These are phyloP conservation scores for Megaceryle alcyon DNA, from an alignment of 2,797 vertebrate genomes.

Conservation along the genomic window DNA sequence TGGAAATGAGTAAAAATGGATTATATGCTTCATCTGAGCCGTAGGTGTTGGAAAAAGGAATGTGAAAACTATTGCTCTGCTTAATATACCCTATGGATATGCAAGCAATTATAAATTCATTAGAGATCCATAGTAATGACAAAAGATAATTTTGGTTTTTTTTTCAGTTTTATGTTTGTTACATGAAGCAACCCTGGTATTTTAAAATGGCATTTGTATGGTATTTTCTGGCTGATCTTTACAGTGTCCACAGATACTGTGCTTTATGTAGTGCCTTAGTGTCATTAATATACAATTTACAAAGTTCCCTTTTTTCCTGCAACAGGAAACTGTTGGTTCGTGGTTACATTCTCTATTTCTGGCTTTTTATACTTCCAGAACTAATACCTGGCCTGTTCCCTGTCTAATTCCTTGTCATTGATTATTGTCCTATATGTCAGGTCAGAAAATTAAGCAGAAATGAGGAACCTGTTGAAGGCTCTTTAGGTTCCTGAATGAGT, in stretches of 20 bases:
- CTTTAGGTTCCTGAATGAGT: neutral
- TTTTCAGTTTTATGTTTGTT: neutral
- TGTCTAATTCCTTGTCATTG: neutral
- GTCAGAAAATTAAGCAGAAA: neutral
- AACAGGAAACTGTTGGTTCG: neutral
- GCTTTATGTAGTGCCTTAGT: neutral
- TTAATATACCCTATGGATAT: accelerated
- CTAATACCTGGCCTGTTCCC: neutral
- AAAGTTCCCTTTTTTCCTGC: neutral
- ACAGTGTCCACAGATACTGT: neutral
- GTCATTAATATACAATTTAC: neutral
- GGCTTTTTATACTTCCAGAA: neutral
- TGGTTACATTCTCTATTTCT: neutral
- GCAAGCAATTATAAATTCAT: neutral
- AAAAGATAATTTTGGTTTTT: neutral
- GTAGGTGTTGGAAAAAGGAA: neutral
- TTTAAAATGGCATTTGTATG: neutral
- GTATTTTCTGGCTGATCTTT: neutral
- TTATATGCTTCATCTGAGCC: neutral
- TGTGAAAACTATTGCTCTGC: neutral
- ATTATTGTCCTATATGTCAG: neutral
- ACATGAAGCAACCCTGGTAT: neutral
- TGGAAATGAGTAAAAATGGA: neutral
- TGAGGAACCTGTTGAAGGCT: neutral
- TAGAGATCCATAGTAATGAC: neutral